Percentiles rank a stretch among this genome's conserved stretches.
These are phyloP conservation scores for Aythya baeri DNA, from an alignment of 2,113 vertebrate genomes.

Conservation along the genomic window DNA sequence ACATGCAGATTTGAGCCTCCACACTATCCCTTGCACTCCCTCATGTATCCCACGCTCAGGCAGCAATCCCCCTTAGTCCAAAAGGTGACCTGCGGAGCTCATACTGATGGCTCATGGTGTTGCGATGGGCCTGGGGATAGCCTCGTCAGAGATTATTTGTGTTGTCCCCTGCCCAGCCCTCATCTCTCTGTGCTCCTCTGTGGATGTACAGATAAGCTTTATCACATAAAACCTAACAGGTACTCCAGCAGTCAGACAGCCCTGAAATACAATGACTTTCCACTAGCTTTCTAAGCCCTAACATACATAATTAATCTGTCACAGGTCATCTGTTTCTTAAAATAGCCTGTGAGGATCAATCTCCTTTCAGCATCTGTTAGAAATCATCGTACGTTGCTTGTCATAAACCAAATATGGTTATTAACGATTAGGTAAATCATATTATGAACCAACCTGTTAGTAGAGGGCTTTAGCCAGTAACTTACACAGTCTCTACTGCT, in stretches of 20 bases:
- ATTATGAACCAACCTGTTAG: background rate
- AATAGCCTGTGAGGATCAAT: conserved; percentile 5
- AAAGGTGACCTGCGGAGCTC: background rate
- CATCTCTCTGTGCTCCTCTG: background rate
- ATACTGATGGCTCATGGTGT: accelerated
- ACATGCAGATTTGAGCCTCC: background rate
- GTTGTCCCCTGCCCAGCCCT: background rate
- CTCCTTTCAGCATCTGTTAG: background rate
- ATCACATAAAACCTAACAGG: background rate
- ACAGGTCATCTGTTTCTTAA: conserved; percentile 26
- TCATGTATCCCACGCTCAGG: accelerated
- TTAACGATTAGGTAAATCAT: background rate
- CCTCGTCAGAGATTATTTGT: background rate
- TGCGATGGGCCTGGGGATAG: accelerated
- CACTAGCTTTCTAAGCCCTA: background rate
- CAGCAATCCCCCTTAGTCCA: background rate
- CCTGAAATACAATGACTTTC: background rate
- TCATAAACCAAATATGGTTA: background rate
- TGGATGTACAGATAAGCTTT: accelerated
- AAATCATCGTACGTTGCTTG: background rate
- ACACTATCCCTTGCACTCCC: background rate
- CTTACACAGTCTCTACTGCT: background rate
- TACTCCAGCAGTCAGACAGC: background rate
- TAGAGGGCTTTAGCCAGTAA: background rate
- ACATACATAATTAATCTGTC: background rate